phyloP scores from a whole-genome alignment of 2,797 vertebrate genomes.

The Florisuga fusca region DNA sequence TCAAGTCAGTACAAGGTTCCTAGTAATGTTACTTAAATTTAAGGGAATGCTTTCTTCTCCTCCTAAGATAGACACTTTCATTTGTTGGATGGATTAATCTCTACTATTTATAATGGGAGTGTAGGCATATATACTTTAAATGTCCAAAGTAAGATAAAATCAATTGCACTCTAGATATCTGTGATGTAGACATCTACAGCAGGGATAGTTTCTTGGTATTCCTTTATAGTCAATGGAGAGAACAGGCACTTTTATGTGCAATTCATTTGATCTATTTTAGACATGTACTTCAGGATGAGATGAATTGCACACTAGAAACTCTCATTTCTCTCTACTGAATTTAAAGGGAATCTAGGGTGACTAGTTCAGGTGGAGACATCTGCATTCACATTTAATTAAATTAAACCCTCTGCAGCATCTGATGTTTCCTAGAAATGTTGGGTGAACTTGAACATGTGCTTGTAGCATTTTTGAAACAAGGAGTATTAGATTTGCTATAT shows the following conservation, averaged over 20 bases:
- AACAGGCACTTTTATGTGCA: slow-evolving; percentile 61
- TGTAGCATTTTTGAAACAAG: not conserved
- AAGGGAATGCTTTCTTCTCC: not conserved
- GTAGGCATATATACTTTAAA: not conserved
- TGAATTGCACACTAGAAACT: slow-evolving; percentile 51
- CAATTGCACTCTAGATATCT: slow-evolving; percentile 30
- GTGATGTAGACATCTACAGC: slow-evolving; percentile 33
- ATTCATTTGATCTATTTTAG: slow-evolving; percentile 72
- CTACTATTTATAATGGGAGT: not conserved
- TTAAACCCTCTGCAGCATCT: not conserved
- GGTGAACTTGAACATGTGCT: slow-evolving; percentile 1
- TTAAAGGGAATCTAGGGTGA: slow-evolving; percentile 51
- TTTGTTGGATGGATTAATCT: slow-evolving; percentile 6
- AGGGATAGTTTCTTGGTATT: slow-evolving; percentile 37
- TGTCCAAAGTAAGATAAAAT: slow-evolving; percentile 41
- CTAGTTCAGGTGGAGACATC: slow-evolving; percentile 60
- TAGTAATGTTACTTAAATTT: not conserved
- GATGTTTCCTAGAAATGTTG: slow-evolving; percentile 11
- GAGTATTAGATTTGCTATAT: not conserved
- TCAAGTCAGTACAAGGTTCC: not conserved
- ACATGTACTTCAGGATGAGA: slow-evolving; percentile 61
- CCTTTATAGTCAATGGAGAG: slow-evolving; percentile 42
- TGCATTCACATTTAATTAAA: slow-evolving; percentile 58
- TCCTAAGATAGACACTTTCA: not conserved
- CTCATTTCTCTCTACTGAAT: slow-evolving; percentile 61